phyloP scores from a whole-genome alignment of 2,888 invertebrate genomes.

The Ophion obscuratus region DNA sequence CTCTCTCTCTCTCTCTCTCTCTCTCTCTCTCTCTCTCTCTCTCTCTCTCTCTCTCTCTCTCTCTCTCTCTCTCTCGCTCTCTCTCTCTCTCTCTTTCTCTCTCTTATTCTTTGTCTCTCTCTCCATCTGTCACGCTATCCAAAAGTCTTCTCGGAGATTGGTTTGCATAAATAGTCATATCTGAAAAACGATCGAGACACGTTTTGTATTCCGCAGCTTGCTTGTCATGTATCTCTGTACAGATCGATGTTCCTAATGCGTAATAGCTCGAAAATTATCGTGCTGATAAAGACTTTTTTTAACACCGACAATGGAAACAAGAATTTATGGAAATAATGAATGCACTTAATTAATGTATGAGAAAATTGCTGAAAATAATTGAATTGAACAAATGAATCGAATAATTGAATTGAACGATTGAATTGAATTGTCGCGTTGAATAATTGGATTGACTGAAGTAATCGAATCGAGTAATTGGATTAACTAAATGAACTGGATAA shows the following conservation, averaged over 20 bases:
- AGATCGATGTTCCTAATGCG: neutral
- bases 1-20: neutral
- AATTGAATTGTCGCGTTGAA: neutral
- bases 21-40: too few species aligned
- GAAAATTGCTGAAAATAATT: too few species aligned
- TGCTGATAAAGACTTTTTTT: neutral
- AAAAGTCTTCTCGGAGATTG: conserved; percentile 51
- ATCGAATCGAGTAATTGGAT: too few species aligned
- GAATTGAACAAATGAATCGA: too few species aligned
- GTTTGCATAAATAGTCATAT: conserved; percentile 57
- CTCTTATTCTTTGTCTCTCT: neutral
- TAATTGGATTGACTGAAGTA: too few species aligned
- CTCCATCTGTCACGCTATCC: conserved; percentile 33
- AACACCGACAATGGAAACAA: neutral
- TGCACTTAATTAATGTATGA: neutral
- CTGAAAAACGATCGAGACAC: conserved; percentile 34
- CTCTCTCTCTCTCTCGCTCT: neutral
- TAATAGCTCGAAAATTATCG: neutral
- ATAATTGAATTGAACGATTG: neutral
- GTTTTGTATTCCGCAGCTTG: neutral
- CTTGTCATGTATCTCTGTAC: neutral
- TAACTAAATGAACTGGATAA: neutral
- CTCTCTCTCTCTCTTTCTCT: neutral
- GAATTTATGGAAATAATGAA: too few species aligned
- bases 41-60: too few species aligned